These are phyloP conservation scores for Malachius bipustulatus DNA, from an alignment of 2,888 invertebrate genomes.

Conservation along the genomic window DNA sequence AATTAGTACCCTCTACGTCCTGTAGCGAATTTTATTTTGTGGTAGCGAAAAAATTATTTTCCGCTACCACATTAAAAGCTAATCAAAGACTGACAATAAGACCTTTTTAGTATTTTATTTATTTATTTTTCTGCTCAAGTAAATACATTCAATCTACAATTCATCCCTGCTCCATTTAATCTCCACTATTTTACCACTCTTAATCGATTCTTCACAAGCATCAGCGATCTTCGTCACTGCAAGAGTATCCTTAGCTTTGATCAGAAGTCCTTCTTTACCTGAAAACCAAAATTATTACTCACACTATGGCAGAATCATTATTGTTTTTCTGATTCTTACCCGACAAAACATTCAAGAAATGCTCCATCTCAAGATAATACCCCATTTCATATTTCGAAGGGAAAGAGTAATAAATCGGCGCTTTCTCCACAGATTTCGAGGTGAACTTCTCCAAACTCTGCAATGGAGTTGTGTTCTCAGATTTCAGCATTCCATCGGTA, in stretches of 20 bases:
- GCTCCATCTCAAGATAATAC: slow-evolving; percentile 46
- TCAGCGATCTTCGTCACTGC: slow-evolving; percentile 47
- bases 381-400: slow-evolving; percentile 44
- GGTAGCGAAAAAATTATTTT: too few species aligned
- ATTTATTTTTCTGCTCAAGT: too few species aligned
- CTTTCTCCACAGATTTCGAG: slow-evolving; percentile 34
- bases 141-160: too few species aligned
- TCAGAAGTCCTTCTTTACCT: slow-evolving; percentile 31
- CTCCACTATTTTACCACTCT: slow-evolving; percentile 40
- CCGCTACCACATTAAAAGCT: too few species aligned
- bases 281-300: too few species aligned
- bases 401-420: slow-evolving; percentile 51
- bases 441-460: slow-evolving; percentile 37
- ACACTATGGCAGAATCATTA: too few species aligned
- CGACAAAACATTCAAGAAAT: slow-evolving; percentile 46
- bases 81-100: too few species aligned
- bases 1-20: too few species aligned
- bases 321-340: slow-evolving; percentile 29
- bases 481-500: slow-evolving; percentile 44
- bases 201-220: slow-evolving; percentile 45
- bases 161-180: slow-evolving; percentile 42
- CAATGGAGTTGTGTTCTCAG: slow-evolving; percentile 43
- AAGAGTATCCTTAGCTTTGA: slow-evolving; percentile 42
- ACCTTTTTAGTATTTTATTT: too few species aligned
- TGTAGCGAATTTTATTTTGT: too few species aligned